Evolutionary conservation across 2,888 invertebrate species (phyloP).

Genomic region (Myopa tessellatipennis): DNA sequence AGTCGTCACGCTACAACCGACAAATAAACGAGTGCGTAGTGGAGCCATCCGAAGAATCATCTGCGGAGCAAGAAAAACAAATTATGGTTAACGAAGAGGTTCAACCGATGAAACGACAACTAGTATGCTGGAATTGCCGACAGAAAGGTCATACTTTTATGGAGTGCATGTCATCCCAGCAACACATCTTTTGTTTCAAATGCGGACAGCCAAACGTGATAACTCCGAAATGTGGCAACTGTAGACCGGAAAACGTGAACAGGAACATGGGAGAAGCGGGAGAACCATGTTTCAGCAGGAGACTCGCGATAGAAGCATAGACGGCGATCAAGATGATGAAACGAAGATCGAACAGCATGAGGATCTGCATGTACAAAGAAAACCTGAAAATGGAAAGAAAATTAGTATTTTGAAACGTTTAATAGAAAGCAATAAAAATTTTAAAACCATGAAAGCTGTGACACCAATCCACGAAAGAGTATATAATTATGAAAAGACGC

Average conservation of each 20-base stretch:
- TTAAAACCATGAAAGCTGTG: not conserved
- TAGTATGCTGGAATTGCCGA: not conserved
- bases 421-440: not conserved
- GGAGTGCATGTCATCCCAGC: not conserved
- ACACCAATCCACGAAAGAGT: not conserved
- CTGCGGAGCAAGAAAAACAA: not conserved
- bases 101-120: not conserved
- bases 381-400: too few species aligned
- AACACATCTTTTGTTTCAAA: not conserved
- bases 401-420: too few species aligned
- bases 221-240: constrained; percentile 7
- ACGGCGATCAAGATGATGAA: too few species aligned
- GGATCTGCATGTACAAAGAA: too few species aligned
- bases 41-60: not conserved
- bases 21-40: not conserved
- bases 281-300: not conserved
- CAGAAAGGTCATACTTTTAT: not conserved
- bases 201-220: not conserved
- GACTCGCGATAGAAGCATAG: too few species aligned
- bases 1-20: not conserved
- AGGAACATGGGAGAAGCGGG: constrained; percentile 29
- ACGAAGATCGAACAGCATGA: too few species aligned
- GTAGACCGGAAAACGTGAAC: constrained; percentile 21
- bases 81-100: not conserved
- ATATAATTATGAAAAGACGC: not conserved